Percentiles rank a stretch among this genome's conserved stretches.
These are phyloP conservation scores for Lepidonotus clava DNA, from an alignment of 2,888 invertebrate genomes.

Conservation along the genomic window DNA sequence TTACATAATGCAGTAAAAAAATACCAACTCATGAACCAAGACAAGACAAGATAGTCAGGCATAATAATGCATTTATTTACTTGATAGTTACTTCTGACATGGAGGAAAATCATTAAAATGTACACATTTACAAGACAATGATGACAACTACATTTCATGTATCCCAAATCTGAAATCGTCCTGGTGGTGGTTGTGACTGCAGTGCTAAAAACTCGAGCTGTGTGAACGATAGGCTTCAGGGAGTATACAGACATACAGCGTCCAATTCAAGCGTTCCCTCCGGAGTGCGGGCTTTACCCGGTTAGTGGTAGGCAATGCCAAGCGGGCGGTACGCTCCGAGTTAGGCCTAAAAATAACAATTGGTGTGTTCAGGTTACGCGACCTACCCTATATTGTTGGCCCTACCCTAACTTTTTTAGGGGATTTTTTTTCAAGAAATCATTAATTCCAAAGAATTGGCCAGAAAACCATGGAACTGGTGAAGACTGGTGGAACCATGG, in stretches of 20 bases:
- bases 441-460: too few species aligned
- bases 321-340: background rate
- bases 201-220: conserved; percentile 8
- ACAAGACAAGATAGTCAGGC: too few species aligned
- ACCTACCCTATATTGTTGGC: too few species aligned
- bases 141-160: conserved; percentile 53
- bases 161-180: conserved; percentile 56
- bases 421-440: too few species aligned
- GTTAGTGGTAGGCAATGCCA: conserved; percentile 16
- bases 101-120: conserved; percentile 57
- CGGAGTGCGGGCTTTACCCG: background rate
- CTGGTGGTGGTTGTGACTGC: conserved; percentile 7
- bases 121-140: conserved; percentile 58
- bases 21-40: too few species aligned
- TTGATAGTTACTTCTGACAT: conserved; percentile 56
- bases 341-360: too few species aligned
- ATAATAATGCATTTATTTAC: conserved; percentile 58
- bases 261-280: conserved; percentile 50
- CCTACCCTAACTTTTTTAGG: too few species aligned
- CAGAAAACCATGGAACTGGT: too few species aligned
- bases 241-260: background rate
- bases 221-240: conserved; percentile 15
- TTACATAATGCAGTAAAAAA: too few species aligned
- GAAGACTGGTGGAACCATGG: too few species aligned
- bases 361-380: too few species aligned